Conservation (phyloP, 2,888 invertebrate genomes). For the Hydrotaea cyrtoneurina region DNA sequence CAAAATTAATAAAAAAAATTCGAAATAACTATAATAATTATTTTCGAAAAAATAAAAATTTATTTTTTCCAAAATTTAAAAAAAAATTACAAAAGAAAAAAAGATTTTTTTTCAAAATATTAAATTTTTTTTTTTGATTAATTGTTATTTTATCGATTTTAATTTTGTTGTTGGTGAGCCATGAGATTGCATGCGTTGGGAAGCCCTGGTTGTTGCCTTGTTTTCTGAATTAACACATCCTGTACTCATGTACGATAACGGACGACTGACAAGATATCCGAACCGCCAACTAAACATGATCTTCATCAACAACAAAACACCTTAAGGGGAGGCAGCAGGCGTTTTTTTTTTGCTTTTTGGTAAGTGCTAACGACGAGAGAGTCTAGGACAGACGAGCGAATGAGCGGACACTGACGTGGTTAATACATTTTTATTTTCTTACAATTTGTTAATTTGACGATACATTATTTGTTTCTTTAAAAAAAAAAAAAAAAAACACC, state of each 20-base stretch:
- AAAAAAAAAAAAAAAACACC: conserved; percentile 17
- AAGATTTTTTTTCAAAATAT: too few relatives aligned
- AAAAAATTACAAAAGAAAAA: too few relatives aligned
- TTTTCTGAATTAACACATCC: conserved; percentile 48
- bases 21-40: too few relatives aligned
- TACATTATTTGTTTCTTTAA: conserved; percentile 7
- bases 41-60: too few relatives aligned
- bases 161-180: too few relatives aligned
- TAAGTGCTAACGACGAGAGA: background rate
- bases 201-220: background rate
- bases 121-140: too few relatives aligned
- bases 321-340: conserved; percentile 14
- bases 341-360: background rate
- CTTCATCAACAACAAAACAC: conserved; percentile 32
- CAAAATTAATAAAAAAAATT: too few relatives aligned
- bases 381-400: background rate
- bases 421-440: background rate
- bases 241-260: too few relatives aligned
- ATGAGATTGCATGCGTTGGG: background rate
- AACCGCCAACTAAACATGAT: conserved; percentile 40
- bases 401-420: background rate
- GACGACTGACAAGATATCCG: conserved; percentile 28
- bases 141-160: too few relatives aligned
- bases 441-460: background rate
- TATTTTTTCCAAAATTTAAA: too few relatives aligned